Conservation (phyloP, 2,797 vertebrate species). For the Liparis tanakae region DNA sequence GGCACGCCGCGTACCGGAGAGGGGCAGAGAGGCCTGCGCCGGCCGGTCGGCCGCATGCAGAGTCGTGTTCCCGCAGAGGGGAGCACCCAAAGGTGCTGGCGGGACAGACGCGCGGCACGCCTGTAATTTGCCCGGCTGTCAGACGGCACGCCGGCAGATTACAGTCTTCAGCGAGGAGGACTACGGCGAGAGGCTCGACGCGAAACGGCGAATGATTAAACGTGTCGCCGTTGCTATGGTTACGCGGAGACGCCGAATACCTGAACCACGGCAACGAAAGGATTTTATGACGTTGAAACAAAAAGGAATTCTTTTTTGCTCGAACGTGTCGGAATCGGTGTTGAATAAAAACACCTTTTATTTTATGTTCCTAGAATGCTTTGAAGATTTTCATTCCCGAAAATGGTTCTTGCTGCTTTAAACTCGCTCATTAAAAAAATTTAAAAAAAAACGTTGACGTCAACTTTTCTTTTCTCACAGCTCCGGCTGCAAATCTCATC, state of each 20-base stretch:
- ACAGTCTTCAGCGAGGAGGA: slow-evolving; percentile 75
- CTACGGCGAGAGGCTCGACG: slow-evolving; percentile 52
- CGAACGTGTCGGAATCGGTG: too few species aligned
- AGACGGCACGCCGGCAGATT: slow-evolving; percentile 79
- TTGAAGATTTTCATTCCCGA: too few species aligned
- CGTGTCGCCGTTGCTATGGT: slow-evolving; percentile 30
- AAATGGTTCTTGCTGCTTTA: too few species aligned
- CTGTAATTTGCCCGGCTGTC: slow-evolving; percentile 80
- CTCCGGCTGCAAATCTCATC: too few species aligned
- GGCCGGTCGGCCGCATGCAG: slow-evolving; percentile 28
- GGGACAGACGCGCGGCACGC: slow-evolving; percentile 67
- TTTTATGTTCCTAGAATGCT: too few species aligned
- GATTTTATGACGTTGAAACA: slow-evolving; percentile 24
- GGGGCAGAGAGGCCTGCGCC: slow-evolving; percentile 42
- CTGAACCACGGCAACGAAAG: slow-evolving; percentile 2
- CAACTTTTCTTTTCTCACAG: too few species aligned
- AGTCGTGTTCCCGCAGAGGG: slow-evolving; percentile 56
- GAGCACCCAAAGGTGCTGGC: slow-evolving; percentile 70
- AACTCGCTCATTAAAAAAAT: too few species aligned
- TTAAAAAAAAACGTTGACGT: too few species aligned
- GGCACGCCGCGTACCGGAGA: slow-evolving; percentile 67
- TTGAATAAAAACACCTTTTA: too few species aligned
- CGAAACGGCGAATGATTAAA: slow-evolving; percentile 28
- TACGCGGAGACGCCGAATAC: slow-evolving; percentile 30
- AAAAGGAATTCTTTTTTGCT: neutral